Conservation (phyloP, 2,797 vertebrate genomes). For the Neosalanx taihuensis region DNA sequence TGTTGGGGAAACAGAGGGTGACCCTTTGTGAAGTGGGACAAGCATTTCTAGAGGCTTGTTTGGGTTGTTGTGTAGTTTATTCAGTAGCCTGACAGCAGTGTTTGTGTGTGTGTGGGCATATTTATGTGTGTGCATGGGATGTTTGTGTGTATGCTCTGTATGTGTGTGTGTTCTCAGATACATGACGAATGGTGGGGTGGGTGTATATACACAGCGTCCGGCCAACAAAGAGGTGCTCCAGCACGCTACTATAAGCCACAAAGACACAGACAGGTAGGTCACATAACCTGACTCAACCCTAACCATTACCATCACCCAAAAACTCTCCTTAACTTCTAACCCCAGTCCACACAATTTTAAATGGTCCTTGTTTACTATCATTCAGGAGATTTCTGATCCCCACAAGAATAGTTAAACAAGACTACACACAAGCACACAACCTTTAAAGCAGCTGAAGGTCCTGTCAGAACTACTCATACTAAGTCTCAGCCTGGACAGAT, state of each 20-base stretch:
- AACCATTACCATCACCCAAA: background rate
- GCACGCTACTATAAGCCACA: slow-evolving; percentile 81
- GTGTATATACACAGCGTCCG: slow-evolving; percentile 84
- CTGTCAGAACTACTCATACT: background rate
- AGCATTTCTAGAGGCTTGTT: background rate
- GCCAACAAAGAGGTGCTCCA: slow-evolving; percentile 51
- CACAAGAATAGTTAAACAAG: too few species aligned
- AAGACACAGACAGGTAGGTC: slow-evolving; percentile 91
- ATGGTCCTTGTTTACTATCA: too few species aligned
- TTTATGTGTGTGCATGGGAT: background rate
- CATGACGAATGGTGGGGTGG: slow-evolving; percentile 92
- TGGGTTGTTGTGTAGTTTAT: background rate
- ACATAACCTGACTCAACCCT: background rate
- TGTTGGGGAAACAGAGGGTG: background rate
- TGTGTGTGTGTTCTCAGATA: slow-evolving; percentile 75
- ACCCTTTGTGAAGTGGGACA: background rate
- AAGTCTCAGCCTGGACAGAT: background rate
- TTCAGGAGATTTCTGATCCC: too few species aligned
- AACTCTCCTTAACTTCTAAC: too few species aligned
- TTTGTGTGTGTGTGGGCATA: background rate
- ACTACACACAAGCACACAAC: too few species aligned
- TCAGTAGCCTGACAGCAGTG: background rate
- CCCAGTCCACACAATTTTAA: too few species aligned
- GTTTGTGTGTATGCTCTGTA: background rate
- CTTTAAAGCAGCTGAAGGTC: background rate